Evolutionary conservation across 2,888 invertebrate species (phyloP), one percentile per base, ranked within the genome.

Genomic region (Latrodectus elegans): DNA sequence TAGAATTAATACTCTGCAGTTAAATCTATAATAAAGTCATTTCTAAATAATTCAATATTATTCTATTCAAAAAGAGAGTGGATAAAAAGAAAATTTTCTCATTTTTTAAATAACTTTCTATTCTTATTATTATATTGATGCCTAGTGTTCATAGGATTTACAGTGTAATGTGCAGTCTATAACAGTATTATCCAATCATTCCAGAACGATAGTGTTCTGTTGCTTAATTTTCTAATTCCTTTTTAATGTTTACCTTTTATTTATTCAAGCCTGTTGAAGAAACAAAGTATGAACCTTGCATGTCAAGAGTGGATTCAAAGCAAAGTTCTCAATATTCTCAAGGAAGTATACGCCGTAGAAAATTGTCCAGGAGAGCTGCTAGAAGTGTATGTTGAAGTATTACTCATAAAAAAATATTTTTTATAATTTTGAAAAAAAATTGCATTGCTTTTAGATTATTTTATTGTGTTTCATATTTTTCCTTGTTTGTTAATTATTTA

Each of bases 321-420:
- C 84, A 86, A 55, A 88, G 88, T 72, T 89, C 89, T 75, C 89
- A 88, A 53, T 71, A 77, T 14, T 89, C 89, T 51, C 77, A 79
- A n/a, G 83, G 89, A 60, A 86, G 87, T 55, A 77, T 89, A 8
- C 68, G 89, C 17, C 76, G 89, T 15, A 75, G 89, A 71, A 87
- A 80, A 74, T 80, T 64, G 14, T 81, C 79, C 4, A 71, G 79
- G 55, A 70, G 84, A 77, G 72, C 79, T 60, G 71, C 87, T 74
- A 67, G 83, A 89, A 78, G 88, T 68, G 89, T 89, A 88, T 78
- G 89, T 89, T 85, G 55, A 51, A 78, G 73, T 65, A 86, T 53
- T 80, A 76, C n/a, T 38, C 12, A 15, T 60, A 12, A 3, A 11
- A n/a, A n/a, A 68, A 17, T 6, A 6, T 38, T 38, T 38, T 38